Evolutionary conservation across 2,888 invertebrate genomes (phyloP).

Genomic region (Ctenicera cuprea): DNA sequence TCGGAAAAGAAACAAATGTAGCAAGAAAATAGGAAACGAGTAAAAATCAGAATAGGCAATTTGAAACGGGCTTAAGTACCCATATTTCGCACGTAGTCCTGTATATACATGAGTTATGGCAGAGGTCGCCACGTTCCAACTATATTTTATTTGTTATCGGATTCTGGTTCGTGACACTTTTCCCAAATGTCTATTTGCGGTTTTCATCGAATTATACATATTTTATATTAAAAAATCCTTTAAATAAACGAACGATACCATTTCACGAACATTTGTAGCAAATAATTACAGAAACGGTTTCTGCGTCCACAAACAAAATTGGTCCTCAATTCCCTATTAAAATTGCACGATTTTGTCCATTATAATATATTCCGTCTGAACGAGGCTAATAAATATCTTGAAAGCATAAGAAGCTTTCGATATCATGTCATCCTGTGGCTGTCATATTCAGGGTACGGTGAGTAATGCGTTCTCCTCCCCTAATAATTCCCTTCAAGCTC

Average conservation of each 20-base stretch:
- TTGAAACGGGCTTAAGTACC: conserved; percentile 70
- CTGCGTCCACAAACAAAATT: neutral
- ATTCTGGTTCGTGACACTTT: conserved; percentile 71
- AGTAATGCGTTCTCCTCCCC: conserved; percentile 66
- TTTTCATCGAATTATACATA: conserved; percentile 71
- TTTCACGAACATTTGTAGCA: neutral
- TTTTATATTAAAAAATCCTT: conserved; percentile 56
- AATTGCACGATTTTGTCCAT: conserved; percentile 42
- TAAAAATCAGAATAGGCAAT: conserved; percentile 69
- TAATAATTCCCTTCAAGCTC: conserved; percentile 47
- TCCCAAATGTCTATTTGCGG: conserved; percentile 70
- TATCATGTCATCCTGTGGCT: conserved; percentile 66
- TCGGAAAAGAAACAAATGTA: conserved; percentile 49
- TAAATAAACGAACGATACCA: conserved; percentile 26
- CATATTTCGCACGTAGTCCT: conserved; percentile 71
- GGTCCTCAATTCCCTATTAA: conserved; percentile 11
- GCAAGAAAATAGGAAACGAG: conserved; percentile 61
- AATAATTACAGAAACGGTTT: neutral
- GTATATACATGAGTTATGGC: conserved; percentile 71
- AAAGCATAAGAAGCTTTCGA: conserved; percentile 65
- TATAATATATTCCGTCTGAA: conserved; percentile 58
- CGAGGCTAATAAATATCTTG: conserved; percentile 65
- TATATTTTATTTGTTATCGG: conserved; percentile 73
- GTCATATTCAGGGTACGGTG: conserved; percentile 67
- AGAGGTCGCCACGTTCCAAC: conserved; percentile 70